Evolutionary conservation across 2,888 invertebrate genomes (phyloP), one percentile per base, ranked within the genome.

Genomic region (Hypercompe scribonia): DNA sequence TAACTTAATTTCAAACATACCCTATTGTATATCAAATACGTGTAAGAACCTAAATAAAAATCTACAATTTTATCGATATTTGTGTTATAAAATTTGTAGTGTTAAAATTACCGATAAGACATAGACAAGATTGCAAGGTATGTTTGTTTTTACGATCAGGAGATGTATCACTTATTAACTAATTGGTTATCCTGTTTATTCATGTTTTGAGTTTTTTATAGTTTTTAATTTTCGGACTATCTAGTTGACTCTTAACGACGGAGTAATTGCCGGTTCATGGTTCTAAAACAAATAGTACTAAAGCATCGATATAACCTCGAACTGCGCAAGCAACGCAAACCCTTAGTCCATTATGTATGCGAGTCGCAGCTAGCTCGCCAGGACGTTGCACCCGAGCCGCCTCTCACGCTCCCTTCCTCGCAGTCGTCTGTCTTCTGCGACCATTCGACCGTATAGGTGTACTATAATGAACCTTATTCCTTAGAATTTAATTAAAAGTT

Each of bases 371-470:
- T 81, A 86, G 85, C 83, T 83, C 83, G 82, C 86, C 77, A 93
- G 95, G 95, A 91, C 95, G 84, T 94, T 95, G 95, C 94, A 89
- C 95, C 89, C 93, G 81, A 82, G 85, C 82, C 82, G 83, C 87
- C 89, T 89, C 88, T 88, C 84, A 82, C 82, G 76, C 74, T 81
- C 78, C 82, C 81, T 84, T 77, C 83, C 80, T 80, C 79, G 77
- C 81, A 81, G 78, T 78, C 79, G 79, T 80, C 78, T 72, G 72
- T 80, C 76, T 83, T 78, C 84, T 82, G 84, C 81, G 85, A 82
- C 86, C 79, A 83, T 82, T 81, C 74, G 73, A 78, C 81, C 80
- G 82, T 80, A 58, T 61, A 74, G 72, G 72, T 72, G 39, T 31
- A 67, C 73, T 78, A 77, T 71, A 61, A 68, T 75, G 58, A 63